Base-by-base conservation (phyloP, 2,797 vertebrate species). In the Sitta carolinensis region DNA sequence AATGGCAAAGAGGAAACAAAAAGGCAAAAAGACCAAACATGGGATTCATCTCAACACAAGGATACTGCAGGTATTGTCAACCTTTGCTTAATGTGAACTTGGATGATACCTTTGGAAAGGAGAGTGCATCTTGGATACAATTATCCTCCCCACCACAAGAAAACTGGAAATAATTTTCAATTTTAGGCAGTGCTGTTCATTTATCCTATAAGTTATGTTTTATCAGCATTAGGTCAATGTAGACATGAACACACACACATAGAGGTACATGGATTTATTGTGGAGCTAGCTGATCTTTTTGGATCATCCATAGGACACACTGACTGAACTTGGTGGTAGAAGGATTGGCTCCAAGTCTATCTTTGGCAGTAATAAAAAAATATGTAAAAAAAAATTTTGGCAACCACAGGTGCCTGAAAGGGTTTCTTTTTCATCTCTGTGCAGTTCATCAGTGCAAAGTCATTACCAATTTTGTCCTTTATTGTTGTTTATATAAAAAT, bases 401-500 rank as follows among this genome's bases (percentile, higher is more conserved):
- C 27, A 59, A 16, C 55, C 13, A 47, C 34, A 40, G 25, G 29
- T 25, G 34, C 25, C 63, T 69, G 25, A 20, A 54, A 47, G 23
- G 29, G 6, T 85, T 85, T 85, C 19, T 59, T 59, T 85, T 85
- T 85, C 19, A 52, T 59, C 32, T n/a, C 15, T n/a, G 12, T 5
- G 5, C 19, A 29, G 27, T 76, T 84, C 54, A 38, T 38, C 19
- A 17, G 16, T 47, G 40, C 40, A 55, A 59, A 88, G 22, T n/a
- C 16, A 29, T 68, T 66, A 34, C 61, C 38, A 88, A 4, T 66
- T 68, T 63, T 80, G 8, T 94, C 36, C 82, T 80, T 89, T 52
- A 17, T 90, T 47, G 79, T 80, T 87, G 29, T 87, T 94, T 43
- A 10, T 48, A 23, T 89, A 98, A 98, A 86, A 95, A 87, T 98